These are phyloP conservation scores for Drosophila fuyamai DNA, from an alignment of 1,140 invertebrate species.

Conservation along the genomic window DNA sequence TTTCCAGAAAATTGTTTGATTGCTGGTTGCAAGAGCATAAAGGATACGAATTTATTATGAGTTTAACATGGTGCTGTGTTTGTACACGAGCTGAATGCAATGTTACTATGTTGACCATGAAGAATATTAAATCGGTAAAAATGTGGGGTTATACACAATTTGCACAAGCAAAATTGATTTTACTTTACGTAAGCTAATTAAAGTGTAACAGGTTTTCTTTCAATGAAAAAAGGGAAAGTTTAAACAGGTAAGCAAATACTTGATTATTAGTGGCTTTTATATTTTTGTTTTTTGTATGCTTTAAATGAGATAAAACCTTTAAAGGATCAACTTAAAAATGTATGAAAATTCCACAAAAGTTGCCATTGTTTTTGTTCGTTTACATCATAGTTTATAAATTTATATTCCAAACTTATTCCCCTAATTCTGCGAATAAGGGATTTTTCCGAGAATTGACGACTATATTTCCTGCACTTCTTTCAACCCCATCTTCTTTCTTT, in stretches of 20 bases:
- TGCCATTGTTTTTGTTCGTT: background rate
- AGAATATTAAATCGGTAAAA: conserved; percentile 2
- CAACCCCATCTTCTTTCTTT: background rate
- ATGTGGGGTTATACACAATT: background rate
- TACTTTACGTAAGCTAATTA: too few species aligned
- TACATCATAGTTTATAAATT: background rate
- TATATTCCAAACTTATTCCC: background rate
- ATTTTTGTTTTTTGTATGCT: background rate
- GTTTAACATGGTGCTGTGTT: background rate
- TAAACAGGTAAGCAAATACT: too few species aligned
- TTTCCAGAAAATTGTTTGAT: conserved; percentile 58
- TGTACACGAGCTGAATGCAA: conserved; percentile 4
- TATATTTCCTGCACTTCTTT: background rate
- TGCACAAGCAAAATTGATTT: too few species aligned
- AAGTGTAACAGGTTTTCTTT: too few species aligned
- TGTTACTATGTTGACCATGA: conserved; percentile 10
- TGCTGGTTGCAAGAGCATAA: conserved; percentile 47
- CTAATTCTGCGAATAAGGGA: background rate
- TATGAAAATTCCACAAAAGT: too few species aligned
- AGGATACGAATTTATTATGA: conserved; percentile 45
- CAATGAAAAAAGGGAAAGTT: too few species aligned
- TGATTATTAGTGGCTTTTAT: too few species aligned
- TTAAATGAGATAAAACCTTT: too few species aligned
- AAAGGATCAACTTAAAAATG: too few species aligned
- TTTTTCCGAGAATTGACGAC: background rate